These are phyloP conservation scores for Achlya flavicornis DNA, from an alignment of 2,888 invertebrate genomes.

Conservation along the genomic window DNA sequence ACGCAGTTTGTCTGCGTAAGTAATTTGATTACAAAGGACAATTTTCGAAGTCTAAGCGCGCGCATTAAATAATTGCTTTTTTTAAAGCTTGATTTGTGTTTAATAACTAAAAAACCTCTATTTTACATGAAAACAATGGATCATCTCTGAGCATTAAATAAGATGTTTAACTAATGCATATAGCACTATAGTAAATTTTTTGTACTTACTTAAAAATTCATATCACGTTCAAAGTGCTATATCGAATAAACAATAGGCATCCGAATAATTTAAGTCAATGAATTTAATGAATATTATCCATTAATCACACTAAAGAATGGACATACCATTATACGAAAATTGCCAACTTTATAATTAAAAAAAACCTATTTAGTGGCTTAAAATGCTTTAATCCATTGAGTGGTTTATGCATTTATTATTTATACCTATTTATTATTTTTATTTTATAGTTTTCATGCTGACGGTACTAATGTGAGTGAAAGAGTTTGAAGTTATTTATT, in stretches of 20 bases:
- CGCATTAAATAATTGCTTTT: background rate
- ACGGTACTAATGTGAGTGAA: slow-evolving; percentile 34
- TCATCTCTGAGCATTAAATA: background rate
- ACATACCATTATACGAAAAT: no score
- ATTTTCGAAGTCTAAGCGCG: background rate
- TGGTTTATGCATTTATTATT: no score
- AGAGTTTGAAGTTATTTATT: slow-evolving; percentile 47
- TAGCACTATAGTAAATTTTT: background rate
- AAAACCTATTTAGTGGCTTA: no score
- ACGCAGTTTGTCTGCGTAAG: background rate
- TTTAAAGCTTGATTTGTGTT: background rate
- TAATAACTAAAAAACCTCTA: background rate
- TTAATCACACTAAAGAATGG: no score
- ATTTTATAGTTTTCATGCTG: slow-evolving; percentile 26
- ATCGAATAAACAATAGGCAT: background rate
- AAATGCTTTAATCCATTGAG: no score
- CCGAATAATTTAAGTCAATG: background rate
- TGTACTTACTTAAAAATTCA: background rate
- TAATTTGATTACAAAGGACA: background rate
- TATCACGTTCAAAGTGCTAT: background rate
- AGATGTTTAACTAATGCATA: background rate
- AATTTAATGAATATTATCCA: background rate
- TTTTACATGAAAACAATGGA: slow-evolving; percentile 1
- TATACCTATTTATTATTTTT: no score
- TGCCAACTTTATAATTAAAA: no score